phyloP scores from a whole-genome alignment of 64 coral and sea anemone species.

The Dendronephthya gigantea region DNA sequence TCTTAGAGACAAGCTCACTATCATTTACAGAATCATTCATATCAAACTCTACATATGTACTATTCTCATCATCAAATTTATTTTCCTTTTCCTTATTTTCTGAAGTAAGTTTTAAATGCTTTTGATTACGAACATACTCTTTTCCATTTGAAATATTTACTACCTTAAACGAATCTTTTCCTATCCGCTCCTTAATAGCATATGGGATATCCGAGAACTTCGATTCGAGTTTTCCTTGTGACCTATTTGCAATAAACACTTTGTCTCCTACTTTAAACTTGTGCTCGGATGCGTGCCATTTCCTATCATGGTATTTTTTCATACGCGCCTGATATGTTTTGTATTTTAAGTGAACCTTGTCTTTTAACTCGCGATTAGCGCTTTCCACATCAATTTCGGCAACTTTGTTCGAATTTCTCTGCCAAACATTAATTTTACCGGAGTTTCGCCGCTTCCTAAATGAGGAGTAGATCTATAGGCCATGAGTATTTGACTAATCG shows the following conservation, averaged over 20 bases:
- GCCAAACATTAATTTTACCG: background rate
- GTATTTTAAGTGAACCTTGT: background rate
- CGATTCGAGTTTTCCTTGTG: background rate
- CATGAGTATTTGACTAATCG: background rate
- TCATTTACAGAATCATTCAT: background rate
- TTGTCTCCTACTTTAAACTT: background rate
- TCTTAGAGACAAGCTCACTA: background rate
- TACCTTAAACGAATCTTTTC: background rate
- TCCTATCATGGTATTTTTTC: background rate
- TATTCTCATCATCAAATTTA: background rate
- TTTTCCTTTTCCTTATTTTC: background rate
- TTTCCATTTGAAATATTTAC: background rate
- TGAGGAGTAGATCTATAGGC: conserved; percentile 14
- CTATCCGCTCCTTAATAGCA: conserved; percentile 1
- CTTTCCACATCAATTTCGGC: background rate
- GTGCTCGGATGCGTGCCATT: background rate
- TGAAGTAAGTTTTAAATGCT: background rate
- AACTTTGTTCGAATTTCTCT: background rate
- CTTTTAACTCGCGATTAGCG: background rate
- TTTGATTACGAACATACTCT: conserved; percentile 9
- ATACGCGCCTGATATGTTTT: background rate
- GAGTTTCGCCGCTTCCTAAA: background rate
- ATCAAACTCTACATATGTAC: background rate
- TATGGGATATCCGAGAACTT: background rate
- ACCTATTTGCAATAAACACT: background rate